phyloP scores from a whole-genome alignment of 2,888 invertebrate genomes.

The Eilema depressum region DNA sequence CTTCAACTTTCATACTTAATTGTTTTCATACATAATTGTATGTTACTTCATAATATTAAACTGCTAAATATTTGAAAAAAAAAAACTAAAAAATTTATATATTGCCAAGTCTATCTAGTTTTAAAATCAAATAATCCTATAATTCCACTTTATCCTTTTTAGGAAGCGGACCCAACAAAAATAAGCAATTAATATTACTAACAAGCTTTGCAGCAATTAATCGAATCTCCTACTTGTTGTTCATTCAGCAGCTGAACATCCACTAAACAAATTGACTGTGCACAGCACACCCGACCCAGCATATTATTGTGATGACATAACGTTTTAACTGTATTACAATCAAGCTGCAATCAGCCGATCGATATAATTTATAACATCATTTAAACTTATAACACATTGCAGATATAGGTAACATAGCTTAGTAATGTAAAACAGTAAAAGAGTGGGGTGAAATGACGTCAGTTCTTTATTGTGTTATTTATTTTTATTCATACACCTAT shows the following conservation, averaged over 20 bases:
- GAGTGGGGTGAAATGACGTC: too few species aligned
- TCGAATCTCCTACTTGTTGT: background rate
- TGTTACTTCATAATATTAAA: too few species aligned
- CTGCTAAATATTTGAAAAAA: too few species aligned
- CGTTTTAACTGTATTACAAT: conserved; percentile 34
- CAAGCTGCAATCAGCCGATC: conserved; percentile 29
- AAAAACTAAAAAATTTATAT: too few species aligned
- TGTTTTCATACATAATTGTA: background rate
- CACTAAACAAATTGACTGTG: conserved; percentile 36
- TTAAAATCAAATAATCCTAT: background rate
- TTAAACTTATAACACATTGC: background rate
- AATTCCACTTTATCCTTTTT: background rate
- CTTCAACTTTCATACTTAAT: background rate
- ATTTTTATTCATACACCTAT: too few species aligned
- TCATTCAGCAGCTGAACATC: conserved; percentile 12
- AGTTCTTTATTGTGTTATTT: too few species aligned
- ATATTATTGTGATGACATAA: conserved; percentile 27
- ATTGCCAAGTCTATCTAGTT: too few species aligned
- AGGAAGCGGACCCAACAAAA: background rate
- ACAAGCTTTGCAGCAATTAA: background rate
- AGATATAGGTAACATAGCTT: background rate
- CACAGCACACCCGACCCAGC: conserved; percentile 7
- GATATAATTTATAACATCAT: conserved; percentile 33
- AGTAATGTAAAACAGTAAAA: background rate
- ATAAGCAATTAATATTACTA: background rate